Percentiles rank a stretch among this genome's conserved stretches.
phyloP scores from a whole-genome alignment of 1,140 invertebrate species.

The Xylocopa sonorina region DNA sequence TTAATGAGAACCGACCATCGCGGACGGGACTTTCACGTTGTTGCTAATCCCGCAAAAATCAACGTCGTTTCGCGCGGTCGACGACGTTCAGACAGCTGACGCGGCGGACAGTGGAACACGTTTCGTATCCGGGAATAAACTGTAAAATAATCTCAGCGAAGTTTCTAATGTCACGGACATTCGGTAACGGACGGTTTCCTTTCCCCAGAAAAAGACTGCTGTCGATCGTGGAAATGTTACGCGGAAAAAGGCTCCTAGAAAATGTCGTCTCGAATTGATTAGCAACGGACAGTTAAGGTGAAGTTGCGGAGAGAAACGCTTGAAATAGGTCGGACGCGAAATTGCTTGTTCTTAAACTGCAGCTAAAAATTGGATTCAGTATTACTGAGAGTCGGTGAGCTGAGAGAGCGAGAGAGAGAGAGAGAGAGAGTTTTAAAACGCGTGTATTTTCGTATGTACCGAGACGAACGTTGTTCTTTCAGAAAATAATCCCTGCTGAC shows the following conservation, averaged over 20 bases:
- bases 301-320: not conserved
- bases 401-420: not conserved
- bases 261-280: not conserved
- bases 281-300: not conserved
- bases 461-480: too few species aligned
- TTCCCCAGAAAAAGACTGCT: not conserved
- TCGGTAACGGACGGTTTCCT: not conserved
- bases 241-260: not conserved
- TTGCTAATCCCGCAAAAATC: not conserved
- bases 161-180: constrained; percentile 27
- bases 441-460: too few species aligned
- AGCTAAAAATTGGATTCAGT: too few species aligned
- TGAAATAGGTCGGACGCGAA: too few species aligned
- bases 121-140: constrained; percentile 5
- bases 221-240: not conserved
- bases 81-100: constrained; percentile 9
- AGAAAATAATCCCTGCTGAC: too few species aligned
- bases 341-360: too few species aligned
- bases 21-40: constrained; percentile 28
- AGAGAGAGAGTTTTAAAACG: not conserved
- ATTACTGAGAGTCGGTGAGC: too few species aligned
- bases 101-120: not conserved
- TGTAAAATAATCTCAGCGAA: not conserved
- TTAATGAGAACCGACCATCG: constrained; percentile 5
- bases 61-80: not conserved